These are phyloP conservation scores for Todiramphus saurophagus DNA, from an alignment of 2,113 vertebrate species.

Conservation along the genomic window DNA sequence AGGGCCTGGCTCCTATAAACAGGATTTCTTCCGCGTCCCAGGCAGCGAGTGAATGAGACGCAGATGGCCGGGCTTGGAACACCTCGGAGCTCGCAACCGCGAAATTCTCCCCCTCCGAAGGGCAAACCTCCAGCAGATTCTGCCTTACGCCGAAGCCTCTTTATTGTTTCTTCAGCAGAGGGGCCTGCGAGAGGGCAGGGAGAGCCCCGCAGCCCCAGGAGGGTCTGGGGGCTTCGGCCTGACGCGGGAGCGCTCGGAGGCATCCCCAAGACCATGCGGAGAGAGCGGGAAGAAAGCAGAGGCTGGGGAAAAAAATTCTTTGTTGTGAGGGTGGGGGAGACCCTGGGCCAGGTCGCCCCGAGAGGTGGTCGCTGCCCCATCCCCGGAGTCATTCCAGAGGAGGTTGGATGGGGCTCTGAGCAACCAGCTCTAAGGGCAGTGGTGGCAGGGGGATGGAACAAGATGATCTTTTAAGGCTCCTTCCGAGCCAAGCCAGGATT, in stretches of 20 bases:
- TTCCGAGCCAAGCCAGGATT: neutral
- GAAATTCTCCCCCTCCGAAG: neutral
- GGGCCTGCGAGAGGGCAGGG: neutral
- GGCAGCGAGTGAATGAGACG: slow-evolving; percentile 38
- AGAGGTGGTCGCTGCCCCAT: neutral
- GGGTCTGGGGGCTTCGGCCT: neutral
- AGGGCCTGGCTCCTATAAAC: slow-evolving; percentile 6
- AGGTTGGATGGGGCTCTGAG: neutral
- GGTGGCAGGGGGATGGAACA: neutral
- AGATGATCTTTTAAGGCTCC: neutral
- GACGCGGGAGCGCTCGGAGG: fast-evolving
- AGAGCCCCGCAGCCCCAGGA: neutral
- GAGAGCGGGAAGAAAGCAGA: neutral
- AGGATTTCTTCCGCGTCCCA: slow-evolving; percentile 16
- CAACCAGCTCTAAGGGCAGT: neutral
- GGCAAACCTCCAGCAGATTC: neutral
- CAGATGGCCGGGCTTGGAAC: slow-evolving; percentile 38
- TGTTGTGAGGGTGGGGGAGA: neutral
- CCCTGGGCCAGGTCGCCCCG: neutral
- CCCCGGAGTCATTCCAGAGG: neutral
- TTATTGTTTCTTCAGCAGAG: neutral
- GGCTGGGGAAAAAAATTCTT: neutral
- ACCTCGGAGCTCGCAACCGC: neutral
- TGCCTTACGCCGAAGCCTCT: neutral
- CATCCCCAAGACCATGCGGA: fast-evolving